Conservation (phyloP, 1,140 invertebrate species). For the Helicoverpa armigera region DNA sequence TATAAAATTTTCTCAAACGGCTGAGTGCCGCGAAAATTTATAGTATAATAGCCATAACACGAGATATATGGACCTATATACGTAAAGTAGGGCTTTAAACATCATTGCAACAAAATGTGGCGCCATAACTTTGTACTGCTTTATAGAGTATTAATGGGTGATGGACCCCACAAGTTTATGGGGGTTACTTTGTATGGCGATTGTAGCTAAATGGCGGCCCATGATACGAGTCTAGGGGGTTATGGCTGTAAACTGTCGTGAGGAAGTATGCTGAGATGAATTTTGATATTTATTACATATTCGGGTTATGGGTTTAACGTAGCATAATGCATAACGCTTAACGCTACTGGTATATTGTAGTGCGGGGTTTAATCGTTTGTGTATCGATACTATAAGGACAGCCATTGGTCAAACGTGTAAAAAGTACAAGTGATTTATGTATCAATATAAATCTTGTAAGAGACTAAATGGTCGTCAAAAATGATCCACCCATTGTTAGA, state of each 20-base stretch:
- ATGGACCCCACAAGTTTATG: slow-evolving; percentile 20
- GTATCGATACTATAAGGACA: too few relatives aligned
- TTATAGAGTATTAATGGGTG: slow-evolving; percentile 34
- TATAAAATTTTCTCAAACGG: slow-evolving; percentile 1
- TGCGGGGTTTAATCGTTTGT: too few relatives aligned
- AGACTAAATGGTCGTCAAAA: neutral
- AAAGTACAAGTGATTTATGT: neutral
- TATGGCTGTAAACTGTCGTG: neutral
- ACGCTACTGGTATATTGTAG: too few relatives aligned
- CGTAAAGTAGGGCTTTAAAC: slow-evolving; percentile 3
- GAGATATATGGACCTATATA: slow-evolving; percentile 24
- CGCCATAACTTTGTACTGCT: slow-evolving; percentile 26
- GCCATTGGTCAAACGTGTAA: too few relatives aligned
- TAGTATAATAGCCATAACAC: slow-evolving; percentile 24
- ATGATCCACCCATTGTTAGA: neutral
- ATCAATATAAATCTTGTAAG: neutral
- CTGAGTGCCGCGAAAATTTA: slow-evolving; percentile 21
- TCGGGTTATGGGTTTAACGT: neutral
- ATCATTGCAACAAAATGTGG: slow-evolving; percentile 13
- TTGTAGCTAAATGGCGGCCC: neutral
- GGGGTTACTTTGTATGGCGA: slow-evolving; percentile 27
- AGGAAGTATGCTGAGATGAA: neutral
- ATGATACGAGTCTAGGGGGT: neutral
- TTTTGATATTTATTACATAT: neutral
- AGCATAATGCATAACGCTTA: too few relatives aligned